phyloP scores from a whole-genome alignment of 2,888 invertebrate species.

The Philaethria dido region DNA sequence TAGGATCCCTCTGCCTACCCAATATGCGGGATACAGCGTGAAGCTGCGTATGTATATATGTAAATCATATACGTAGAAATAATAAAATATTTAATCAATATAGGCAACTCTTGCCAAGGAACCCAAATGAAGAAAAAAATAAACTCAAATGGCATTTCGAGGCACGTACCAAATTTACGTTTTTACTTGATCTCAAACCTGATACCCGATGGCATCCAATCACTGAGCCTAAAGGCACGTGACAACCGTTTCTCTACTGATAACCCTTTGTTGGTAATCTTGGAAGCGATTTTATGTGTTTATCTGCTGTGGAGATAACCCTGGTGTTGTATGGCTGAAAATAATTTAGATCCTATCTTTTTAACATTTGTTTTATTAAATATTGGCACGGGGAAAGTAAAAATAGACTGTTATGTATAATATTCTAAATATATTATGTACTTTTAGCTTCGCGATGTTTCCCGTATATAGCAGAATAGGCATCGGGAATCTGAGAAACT shows the following conservation, averaged over 20 bases:
- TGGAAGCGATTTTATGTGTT: constrained; percentile 23
- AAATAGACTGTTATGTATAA: no score
- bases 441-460: no score
- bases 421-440: no score
- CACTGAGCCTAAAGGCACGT: constrained; percentile 38
- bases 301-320: constrained; percentile 6
- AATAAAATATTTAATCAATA: no score
- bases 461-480: no score
- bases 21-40: no score
- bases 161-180: constrained; percentile 47
- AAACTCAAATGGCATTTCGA: constrained; percentile 24
- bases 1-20: no score
- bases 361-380: not conserved
- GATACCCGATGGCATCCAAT: constrained; percentile 40
- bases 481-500: no score
- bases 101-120: not conserved
- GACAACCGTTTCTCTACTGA: constrained; percentile 37
- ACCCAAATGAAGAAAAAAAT: constrained; percentile 28
- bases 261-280: constrained; percentile 39
- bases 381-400: no score
- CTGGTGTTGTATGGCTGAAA: constrained; percentile 4
- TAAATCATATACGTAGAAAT: no score
- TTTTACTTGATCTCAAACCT: constrained; percentile 36
- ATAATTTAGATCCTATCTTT: constrained; percentile 8
- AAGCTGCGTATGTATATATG: no score